phyloP scores from a whole-genome alignment of 1,140 invertebrate genomes.

The Heliconius himera region DNA sequence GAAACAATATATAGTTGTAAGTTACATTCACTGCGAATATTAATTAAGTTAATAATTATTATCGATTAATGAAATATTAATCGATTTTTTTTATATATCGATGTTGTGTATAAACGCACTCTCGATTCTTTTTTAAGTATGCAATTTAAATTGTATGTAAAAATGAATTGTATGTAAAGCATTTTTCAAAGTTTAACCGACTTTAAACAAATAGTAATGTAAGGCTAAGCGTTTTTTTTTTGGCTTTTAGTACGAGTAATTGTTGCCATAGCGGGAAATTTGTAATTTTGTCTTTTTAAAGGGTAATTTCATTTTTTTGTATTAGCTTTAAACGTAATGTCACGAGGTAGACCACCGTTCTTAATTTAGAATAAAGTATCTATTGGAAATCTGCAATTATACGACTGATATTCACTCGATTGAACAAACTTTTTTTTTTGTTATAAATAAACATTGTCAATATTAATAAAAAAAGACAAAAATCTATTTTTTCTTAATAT shows the following conservation, averaged over 20 bases:
- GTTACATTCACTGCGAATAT: conserved; percentile 70
- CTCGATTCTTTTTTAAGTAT: conserved; percentile 49
- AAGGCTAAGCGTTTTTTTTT: conserved; percentile 60
- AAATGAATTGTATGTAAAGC: conserved; percentile 55
- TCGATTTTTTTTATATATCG: conserved; percentile 60
- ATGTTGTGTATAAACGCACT: conserved; percentile 72
- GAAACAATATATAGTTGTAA: conserved; percentile 55
- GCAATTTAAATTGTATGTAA: conserved; percentile 57
- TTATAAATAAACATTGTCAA: not conserved
- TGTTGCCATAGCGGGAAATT: conserved; percentile 72
- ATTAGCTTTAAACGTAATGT: conserved; percentile 71
- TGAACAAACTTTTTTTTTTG: conserved; percentile 24
- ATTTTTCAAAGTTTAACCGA: conserved; percentile 54
- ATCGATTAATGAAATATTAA: conserved; percentile 47
- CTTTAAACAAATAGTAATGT: conserved; percentile 42
- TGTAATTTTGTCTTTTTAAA: conserved; percentile 53
- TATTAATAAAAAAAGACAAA: not conserved
- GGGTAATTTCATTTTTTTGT: conserved; percentile 41
- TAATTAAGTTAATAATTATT: conserved; percentile 60
- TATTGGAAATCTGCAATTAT: not conserved
- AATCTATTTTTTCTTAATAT: conserved; percentile 1
- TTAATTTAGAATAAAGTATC: conserved; percentile 55
- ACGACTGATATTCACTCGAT: conserved; percentile 23
- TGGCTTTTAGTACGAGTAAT: conserved; percentile 60
- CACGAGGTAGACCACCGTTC: conserved; percentile 74